Evolutionary conservation across 2,797 vertebrate species (phyloP), one percentile per base, ranked within the genome.

Genomic region (Pangasius sanitwongsei): DNA sequence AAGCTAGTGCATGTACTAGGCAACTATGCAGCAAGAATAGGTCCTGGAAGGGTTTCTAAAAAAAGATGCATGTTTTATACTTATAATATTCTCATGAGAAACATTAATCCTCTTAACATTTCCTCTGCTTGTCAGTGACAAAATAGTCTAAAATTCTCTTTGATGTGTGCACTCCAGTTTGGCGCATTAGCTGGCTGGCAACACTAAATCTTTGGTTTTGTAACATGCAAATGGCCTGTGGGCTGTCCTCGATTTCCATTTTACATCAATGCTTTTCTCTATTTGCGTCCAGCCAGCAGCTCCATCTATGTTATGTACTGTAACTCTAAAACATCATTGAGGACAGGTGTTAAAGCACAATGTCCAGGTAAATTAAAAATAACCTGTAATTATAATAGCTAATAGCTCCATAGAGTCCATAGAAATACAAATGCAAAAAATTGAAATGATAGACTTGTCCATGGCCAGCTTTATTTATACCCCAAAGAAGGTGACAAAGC

Each of bases 1-100:
- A 95, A 94, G 93, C 83, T 92, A 89, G 93, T 92, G 92, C 94
- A 92, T 94, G 95, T 95, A 93, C 93, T 92, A 90, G 92, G 94
- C 94, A 94, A 91, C 92, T 94, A 94, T 93, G 94, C 94, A 95
- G 95, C 92, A 92, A 90, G 86, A 90, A 85, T 74, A 50, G 61
- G 78, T 87, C 92, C 90, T 63, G 53, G 28, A 90, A 90, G 91
- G 87, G 72, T 53, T 50, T 83, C 89, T 86, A 90, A 93, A 88
- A 89, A 88, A 93, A 87, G 88, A 90, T 9, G 59, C 59, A 8
- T 87, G 34, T 82, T 85, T 89, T 74, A 57, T 65, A 65, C 55
- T 89, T 85, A 67, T 34, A 74, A 88, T 88, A 88, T 90, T 75
- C 78, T 87, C 89, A 87, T 85, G 87, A 91, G 50, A 88, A 89